Percentiles rank a stretch among this genome's conserved stretches.
These are phyloP conservation scores for Saxidomus purpurata DNA, from an alignment of 1,140 invertebrate species.

Conservation along the genomic window DNA sequence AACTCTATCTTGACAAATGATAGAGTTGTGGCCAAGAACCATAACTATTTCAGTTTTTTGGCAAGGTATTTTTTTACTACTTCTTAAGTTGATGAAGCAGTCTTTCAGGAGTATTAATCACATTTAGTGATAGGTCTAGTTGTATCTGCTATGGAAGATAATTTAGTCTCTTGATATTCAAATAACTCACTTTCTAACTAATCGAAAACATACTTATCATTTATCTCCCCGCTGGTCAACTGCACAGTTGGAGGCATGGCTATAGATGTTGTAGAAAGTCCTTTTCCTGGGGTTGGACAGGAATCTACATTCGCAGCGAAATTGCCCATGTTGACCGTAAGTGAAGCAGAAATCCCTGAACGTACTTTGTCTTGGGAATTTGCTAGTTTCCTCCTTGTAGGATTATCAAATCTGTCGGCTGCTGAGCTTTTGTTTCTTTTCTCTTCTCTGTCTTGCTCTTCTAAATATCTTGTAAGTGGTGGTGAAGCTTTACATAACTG, in stretches of 20 bases:
- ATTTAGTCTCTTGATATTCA: too few species aligned
- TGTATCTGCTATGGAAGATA: too few species aligned
- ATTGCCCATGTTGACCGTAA: neutral
- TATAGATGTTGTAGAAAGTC: neutral
- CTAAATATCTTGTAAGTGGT: neutral
- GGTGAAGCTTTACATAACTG: neutral
- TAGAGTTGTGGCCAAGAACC: too few species aligned
- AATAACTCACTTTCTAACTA: too few species aligned
- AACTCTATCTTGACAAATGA: too few species aligned
- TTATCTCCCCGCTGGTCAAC: neutral
- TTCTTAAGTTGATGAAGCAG: too few species aligned
- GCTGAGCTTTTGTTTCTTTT: too few species aligned
- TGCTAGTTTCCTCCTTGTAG: too few species aligned
- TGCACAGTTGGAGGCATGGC: neutral
- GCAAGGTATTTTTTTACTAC: too few species aligned
- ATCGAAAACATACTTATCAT: slow-evolving; percentile 1
- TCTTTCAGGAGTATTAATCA: too few species aligned
- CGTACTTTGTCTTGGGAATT: neutral
- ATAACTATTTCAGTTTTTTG: too few species aligned
- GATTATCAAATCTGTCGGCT: neutral
- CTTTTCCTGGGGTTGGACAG: neutral
- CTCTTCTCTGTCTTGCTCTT: neutral
- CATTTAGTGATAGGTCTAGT: too few species aligned
- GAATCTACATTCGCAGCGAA: neutral
- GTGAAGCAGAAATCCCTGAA: neutral